phyloP scores from a whole-genome alignment of 2,113 vertebrate genomes.

The Python bivittatus region DNA sequence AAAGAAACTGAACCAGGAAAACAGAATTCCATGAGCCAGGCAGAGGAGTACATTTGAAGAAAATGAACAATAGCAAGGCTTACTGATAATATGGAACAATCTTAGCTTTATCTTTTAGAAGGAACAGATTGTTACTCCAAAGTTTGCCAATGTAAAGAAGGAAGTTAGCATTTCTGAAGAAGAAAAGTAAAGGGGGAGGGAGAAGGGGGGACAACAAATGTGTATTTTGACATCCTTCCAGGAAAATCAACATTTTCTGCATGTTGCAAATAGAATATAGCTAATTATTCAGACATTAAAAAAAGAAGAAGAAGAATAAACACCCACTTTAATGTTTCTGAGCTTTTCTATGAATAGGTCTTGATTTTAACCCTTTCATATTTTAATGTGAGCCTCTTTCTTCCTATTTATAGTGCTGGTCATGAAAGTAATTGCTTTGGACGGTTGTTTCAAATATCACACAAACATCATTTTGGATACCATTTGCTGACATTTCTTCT shows the following conservation, averaged over 20 bases:
- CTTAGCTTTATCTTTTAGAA: conserved; percentile 24
- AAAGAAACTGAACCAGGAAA: background rate
- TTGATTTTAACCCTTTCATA: conserved; percentile 59
- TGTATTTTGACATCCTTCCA: conserved; percentile 36
- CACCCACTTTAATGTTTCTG: conserved; percentile 31
- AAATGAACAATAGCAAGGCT: background rate
- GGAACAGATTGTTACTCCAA: conserved; percentile 33
- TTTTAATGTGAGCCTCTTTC: conserved; percentile 4
- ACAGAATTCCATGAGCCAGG: background rate
- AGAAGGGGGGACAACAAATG: conserved; percentile 8
- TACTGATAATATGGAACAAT: background rate
- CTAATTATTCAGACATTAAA: conserved; percentile 34
- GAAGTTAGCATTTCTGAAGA: conserved; percentile 13
- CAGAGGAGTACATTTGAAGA: background rate
- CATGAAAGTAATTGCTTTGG: background rate
- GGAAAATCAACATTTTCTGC: conserved; percentile 47
- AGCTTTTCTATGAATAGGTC: conserved; percentile 47
- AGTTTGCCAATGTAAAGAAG: conserved; percentile 27
- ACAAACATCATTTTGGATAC: background rate
- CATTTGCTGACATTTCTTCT: too few relatives aligned
- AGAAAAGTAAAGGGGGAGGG: conserved; percentile 39
- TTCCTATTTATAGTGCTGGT: background rate
- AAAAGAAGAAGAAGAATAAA: conserved; percentile 40
- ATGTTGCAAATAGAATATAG: conserved; percentile 43
- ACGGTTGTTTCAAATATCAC: background rate